These are phyloP conservation scores for Sinocyclocheilus rhinocerous DNA, from an alignment of 2,113 vertebrate genomes.

Conservation along the genomic window DNA sequence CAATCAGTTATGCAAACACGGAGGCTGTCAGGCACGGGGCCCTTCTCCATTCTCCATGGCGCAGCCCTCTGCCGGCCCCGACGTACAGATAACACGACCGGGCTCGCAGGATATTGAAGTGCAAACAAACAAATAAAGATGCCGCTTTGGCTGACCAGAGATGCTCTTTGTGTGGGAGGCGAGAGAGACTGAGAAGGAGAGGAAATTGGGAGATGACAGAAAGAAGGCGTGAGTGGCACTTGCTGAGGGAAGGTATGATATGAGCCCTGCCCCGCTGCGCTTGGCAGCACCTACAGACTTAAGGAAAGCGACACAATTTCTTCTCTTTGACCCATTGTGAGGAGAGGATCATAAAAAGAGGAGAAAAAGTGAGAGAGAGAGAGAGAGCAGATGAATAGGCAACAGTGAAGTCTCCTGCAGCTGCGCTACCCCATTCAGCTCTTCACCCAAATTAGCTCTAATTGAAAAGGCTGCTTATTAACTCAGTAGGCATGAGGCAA, in stretches of 20 bases:
- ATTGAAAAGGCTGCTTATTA: constrained; percentile 64
- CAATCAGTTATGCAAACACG: constrained; percentile 67
- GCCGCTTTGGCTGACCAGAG: constrained; percentile 10
- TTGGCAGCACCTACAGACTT: constrained; percentile 1
- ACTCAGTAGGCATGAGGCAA: constrained; percentile 54
- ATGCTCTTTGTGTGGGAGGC: constrained; percentile 10
- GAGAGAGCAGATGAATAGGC: constrained; percentile 17
- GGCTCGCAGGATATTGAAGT: constrained; percentile 52
- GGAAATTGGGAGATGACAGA: constrained; percentile 29
- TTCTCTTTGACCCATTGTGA: constrained; percentile 16
- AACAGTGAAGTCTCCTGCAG: constrained; percentile 42
- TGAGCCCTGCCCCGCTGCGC: neutral
- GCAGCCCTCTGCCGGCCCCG: neutral
- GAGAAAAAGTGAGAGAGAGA: neutral
- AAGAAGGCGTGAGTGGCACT: neutral
- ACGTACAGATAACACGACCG: constrained; percentile 45
- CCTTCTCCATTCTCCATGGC: neutral
- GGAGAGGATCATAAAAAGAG: constrained; percentile 10
- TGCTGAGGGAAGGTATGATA: constrained; percentile 24
- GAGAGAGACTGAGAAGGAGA: neutral
- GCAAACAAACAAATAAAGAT: constrained; percentile 56
- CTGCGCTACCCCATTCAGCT: constrained; percentile 53
- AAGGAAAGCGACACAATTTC: neutral
- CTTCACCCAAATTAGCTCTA: constrained; percentile 61
- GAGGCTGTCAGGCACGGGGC: constrained; percentile 49